phyloP scores from a whole-genome alignment of 2,113 vertebrate species.

The Thinocorus orbignyianus region DNA sequence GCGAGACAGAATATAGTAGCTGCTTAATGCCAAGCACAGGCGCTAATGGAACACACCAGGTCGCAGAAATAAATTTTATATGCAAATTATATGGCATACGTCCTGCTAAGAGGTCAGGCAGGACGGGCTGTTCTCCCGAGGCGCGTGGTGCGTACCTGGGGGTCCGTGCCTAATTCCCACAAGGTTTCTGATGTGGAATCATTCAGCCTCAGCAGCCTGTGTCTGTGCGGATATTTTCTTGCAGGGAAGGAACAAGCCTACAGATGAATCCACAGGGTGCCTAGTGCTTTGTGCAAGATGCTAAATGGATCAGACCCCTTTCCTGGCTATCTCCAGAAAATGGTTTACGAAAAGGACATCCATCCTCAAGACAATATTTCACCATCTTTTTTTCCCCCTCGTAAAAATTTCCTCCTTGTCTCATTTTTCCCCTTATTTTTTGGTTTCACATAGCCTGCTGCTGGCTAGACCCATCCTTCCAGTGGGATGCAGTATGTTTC shows the following conservation, averaged over 20 bases:
- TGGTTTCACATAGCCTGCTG: background rate
- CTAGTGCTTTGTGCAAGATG: background rate
- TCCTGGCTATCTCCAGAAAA: background rate
- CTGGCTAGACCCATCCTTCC: background rate
- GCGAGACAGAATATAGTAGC: background rate
- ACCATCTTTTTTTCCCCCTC: accelerated
- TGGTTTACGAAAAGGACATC: background rate
- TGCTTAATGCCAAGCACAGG: background rate
- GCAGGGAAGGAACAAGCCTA: background rate
- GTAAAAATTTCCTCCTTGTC: background rate
- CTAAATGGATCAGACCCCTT: background rate
- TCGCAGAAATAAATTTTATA: accelerated
- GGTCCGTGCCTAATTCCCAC: accelerated
- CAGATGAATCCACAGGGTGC: background rate
- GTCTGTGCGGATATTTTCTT: background rate
- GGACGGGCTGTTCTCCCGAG: background rate
- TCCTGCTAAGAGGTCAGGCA: background rate
- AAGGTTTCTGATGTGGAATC: accelerated
- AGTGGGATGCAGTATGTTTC: background rate
- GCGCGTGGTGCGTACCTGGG: background rate
- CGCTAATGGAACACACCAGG: background rate
- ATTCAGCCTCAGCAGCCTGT: background rate
- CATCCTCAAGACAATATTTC: background rate
- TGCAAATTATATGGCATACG: background rate
- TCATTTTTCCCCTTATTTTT: background rate